These are phyloP conservation scores for Cephalopterus ornatus DNA, from an alignment of 2,113 vertebrate genomes.

Conservation along the genomic window DNA sequence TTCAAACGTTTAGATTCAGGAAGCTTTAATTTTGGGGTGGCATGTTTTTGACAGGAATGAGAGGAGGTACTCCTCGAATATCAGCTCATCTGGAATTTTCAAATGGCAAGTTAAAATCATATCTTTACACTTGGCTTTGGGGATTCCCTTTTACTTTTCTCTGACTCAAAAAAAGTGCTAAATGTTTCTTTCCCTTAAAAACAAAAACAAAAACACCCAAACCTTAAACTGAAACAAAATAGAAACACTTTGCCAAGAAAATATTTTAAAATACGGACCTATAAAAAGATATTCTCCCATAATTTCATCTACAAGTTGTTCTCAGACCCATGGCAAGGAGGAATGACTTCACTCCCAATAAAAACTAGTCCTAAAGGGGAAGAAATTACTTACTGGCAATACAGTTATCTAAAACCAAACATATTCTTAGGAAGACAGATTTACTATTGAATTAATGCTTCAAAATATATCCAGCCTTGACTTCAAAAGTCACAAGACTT, in stretches of 20 bases:
- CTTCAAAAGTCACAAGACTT: background rate
- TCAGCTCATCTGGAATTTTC: background rate
- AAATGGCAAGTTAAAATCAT: background rate
- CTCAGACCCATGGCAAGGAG: background rate
- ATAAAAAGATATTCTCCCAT: background rate
- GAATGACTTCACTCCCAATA: background rate
- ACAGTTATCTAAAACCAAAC: background rate
- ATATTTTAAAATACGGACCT: background rate
- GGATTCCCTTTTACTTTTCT: background rate
- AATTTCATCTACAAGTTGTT: background rate
- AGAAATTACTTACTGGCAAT: background rate
- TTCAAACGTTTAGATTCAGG: background rate
- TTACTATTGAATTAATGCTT: background rate
- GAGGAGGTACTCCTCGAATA: background rate
- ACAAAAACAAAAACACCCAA: too few species aligned
- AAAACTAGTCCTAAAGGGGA: background rate
- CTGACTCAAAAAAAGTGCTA: background rate
- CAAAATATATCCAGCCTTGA: background rate
- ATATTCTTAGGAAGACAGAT: background rate
- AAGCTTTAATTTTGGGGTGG: background rate
- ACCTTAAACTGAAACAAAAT: background rate
- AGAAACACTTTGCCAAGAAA: background rate
- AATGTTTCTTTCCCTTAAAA: background rate
- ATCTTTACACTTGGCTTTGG: background rate
- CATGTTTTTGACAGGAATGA: background rate